A percentile compares a stretch with the other conserved stretches of the same genome.
Evolutionary conservation across 2,113 vertebrate genomes (phyloP).

Genomic region (Dissostichus mawsoni): DNA sequence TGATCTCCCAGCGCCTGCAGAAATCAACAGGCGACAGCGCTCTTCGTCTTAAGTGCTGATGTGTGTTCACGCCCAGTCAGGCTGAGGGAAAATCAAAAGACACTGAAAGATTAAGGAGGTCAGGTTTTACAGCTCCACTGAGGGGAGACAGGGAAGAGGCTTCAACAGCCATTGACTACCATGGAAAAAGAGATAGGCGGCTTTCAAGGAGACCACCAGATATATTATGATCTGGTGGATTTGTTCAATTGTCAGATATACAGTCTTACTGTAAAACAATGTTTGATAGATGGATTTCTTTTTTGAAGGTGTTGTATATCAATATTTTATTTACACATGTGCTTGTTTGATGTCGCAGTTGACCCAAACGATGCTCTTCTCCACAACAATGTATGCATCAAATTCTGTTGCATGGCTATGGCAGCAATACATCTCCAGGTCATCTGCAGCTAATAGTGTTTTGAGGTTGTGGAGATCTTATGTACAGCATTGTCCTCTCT

Average conservation of each 20-base stretch:
- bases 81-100: conserved; percentile 71
- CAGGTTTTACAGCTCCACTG: conserved; percentile 58
- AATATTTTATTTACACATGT: not conserved
- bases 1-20: conserved; percentile 20
- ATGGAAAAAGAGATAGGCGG: conserved; percentile 51
- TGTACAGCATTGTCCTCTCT: conserved; percentile 43
- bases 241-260: conserved; percentile 7
- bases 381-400: not conserved
- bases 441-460: conserved; percentile 37
- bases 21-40: conserved; percentile 56
- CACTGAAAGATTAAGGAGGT: conserved; percentile 74
- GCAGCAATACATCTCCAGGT: conserved; percentile 31
- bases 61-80: conserved; percentile 65
- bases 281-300: not conserved
- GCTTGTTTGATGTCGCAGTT: not conserved
- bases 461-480: conserved; percentile 41
- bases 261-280: not conserved
- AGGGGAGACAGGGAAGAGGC: conserved; percentile 40
- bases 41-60: conserved; percentile 52
- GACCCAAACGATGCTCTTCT: not conserved
- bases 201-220: conserved; percentile 15
- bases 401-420: not conserved
- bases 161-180: conserved; percentile 47
- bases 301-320: not conserved
- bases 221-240: not conserved